Base-by-base conservation (phyloP, 2,797 vertebrate species). In the Gymnoscopelus braueri region DNA sequence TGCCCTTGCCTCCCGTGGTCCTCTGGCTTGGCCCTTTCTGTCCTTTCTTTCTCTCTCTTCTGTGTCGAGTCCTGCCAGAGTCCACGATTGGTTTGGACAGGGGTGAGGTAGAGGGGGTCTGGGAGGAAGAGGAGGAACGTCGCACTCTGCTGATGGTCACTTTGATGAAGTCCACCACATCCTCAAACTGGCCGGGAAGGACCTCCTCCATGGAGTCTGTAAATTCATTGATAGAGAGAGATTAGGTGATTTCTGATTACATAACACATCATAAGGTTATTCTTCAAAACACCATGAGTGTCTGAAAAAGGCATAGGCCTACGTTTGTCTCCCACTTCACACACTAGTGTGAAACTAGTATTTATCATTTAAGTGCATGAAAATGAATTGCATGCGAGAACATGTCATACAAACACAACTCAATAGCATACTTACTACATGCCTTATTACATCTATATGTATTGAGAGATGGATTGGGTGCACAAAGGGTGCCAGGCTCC, bases 111-210 rank as follows among this genome's bases (percentile, higher is more conserved):
- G 48, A 75, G 10, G 79, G 70, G 69, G 72, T 60, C 12, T 26
- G 5, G 0, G 75, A 23, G 48, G 84, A 66, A 67, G 94, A 92
- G 2, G 95, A 90, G 1, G 96, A 96, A 72, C 94, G 94, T 61
- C 92, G 95, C 82, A 95, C 89, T 90, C 95, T 95, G 65, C 94
- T 94, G 84, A 97, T 92, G 81, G 95, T 95, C 87, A 93, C 94
- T 91, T 94, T 94, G 90, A 96, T 95, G 84, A 97, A 96, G 84
- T 96, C 95, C 92, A 96, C 90, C 73, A 95, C 91, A 15, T 96
- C 93, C 72, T 95, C 92, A 68, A 94, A 93, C 75, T 95, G 93
- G 64, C 91, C 90, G 3, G 91, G 93, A 67, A 94, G 91, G 64
- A 89, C 88, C 75, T 94, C 94, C 72, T 92, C 89, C 89, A 93